Conservation (phyloP, 2,888 invertebrate genomes). For the Sussaba pulchella region DNA sequence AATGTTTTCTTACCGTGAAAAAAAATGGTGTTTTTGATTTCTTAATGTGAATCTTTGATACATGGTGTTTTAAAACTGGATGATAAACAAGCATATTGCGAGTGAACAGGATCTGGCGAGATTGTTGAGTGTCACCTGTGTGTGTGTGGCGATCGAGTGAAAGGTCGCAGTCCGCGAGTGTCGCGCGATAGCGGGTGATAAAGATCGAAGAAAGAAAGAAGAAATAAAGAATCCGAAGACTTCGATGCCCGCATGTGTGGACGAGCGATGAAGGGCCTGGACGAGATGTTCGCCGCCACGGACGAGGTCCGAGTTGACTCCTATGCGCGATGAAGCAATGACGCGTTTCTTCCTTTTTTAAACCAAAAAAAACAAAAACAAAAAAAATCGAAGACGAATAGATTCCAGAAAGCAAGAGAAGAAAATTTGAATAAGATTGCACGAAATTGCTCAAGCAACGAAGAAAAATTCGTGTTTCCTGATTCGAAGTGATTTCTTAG, state of each 20-base stretch:
- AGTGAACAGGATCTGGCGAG: conserved; percentile 48
- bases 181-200: not conserved
- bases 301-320: conserved; percentile 24
- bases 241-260: conserved; percentile 58
- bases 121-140: conserved; percentile 27
- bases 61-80: too few species aligned
- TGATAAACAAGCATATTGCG: not conserved
- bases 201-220: conserved; percentile 8
- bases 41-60: not conserved
- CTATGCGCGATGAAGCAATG: conserved; percentile 23
- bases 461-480: conserved; percentile 53
- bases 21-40: not conserved
- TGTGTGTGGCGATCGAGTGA: conserved; percentile 1
- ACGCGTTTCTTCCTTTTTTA: not conserved
- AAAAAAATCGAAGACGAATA: not conserved
- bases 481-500: conserved; percentile 26
- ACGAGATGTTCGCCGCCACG: conserved; percentile 13
- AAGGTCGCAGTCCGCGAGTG: conserved; percentile 50
- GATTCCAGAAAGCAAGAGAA: not conserved
- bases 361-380: not conserved
- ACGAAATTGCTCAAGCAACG: conserved; percentile 22
- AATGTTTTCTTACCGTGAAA: too few species aligned
- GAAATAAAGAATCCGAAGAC: conserved; percentile 51
- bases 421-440: too few species aligned
- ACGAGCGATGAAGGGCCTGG: conserved; percentile 52